A percentile compares a stretch with the other conserved stretches of the same genome.
Conservation (phyloP, 1,140 invertebrate genomes). For the Bombus confusus region DNA sequence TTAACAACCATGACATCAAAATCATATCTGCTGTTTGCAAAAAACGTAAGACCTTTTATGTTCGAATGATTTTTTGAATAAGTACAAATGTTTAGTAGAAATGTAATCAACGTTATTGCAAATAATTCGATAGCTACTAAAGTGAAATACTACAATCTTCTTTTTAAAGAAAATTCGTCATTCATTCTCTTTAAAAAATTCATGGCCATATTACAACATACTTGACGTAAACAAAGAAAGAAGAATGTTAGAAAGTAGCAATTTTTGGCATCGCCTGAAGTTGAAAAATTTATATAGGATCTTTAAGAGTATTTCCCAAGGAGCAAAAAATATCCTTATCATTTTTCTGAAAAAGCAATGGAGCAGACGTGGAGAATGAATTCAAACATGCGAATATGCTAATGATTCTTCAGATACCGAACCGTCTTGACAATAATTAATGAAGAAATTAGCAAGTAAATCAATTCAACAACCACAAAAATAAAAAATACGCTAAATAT, state of each 20-base stretch:
- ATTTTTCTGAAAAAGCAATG: too few species aligned
- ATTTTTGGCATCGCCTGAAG: background rate
- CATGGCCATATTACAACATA: too few species aligned
- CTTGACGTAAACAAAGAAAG: background rate
- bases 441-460: too few species aligned
- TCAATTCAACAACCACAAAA: too few species aligned
- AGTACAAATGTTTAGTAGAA: background rate
- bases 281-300: background rate
- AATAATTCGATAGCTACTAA: background rate
- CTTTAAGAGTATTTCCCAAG: background rate
- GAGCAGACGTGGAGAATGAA: background rate
- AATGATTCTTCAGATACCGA: too few species aligned
- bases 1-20: conserved; percentile 93
- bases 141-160: background rate
- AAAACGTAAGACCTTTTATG: conserved; percentile 85
- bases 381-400: too few species aligned
- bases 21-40: conserved; percentile 93
- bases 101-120: background rate
- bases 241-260: background rate
- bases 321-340: background rate
- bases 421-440: too few species aligned
- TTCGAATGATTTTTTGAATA: background rate
- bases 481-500: too few species aligned
- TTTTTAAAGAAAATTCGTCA: too few species aligned
- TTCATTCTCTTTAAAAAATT: background rate